Base-by-base conservation (phyloP, 2,888 invertebrate species). In the Drosophila longiperda region DNA sequence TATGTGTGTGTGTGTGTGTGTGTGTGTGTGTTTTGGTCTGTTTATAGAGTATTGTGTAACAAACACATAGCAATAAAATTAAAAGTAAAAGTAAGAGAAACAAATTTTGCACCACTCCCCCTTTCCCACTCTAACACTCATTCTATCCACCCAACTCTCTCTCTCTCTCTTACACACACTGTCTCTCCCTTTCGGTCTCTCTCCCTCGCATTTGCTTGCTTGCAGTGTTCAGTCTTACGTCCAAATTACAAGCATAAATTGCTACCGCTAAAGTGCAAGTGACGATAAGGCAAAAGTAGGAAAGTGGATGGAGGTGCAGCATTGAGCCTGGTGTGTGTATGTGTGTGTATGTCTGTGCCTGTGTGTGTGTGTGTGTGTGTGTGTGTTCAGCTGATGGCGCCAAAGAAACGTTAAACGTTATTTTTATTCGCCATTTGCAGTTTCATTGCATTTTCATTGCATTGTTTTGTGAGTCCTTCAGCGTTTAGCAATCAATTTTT, bases 331-430 rank as follows among this genome's bases (percentile, higher is more conserved):
- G 3, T 6, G n/a, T 6, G 53, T 9, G 17, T 49, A 12, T 11
- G 23, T 45, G 36, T 29, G 20, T 12, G 36, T 11, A 34, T 23
- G 53, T 65, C 66, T 40, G 55, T 12, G 23, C 40, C 36, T 34
- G 42, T n/a, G 34, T 36, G 48, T 20, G 48, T 66, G 70, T 45
- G 29, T 12, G 26, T 48, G 45, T 20, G 20, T 12, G 60, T 40
- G 40, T 23, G 52, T 66, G 67, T 36, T 45, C 50, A 50, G 55
- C 69, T 68, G 80, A 67, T 83, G 83, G 83, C 81, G 87, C 75
- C 83, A 78, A 86, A 83, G 81, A 69, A 86, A 83, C 84, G 79
- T 89, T 85, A 79, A 89, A 85, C 85, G 84, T 83, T 84, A 81
- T 77, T 78, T 80, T 80, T 80, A 78, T 86, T 84, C 57, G 82